Evolutionary conservation across 2,113 vertebrate species (phyloP).

Genomic region (Oreochromis spilurus): DNA sequence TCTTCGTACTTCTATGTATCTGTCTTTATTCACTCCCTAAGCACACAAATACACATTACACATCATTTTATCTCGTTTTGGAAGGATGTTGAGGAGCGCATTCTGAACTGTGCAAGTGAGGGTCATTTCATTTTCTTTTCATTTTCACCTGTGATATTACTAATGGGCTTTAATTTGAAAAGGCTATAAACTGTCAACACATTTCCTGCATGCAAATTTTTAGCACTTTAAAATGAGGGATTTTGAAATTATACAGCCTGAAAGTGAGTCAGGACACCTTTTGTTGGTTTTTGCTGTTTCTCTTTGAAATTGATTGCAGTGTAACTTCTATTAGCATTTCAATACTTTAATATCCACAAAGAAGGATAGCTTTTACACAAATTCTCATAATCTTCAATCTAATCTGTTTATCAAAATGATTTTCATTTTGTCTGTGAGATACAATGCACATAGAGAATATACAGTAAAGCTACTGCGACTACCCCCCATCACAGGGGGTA

Average conservation of each 20-base stretch:
- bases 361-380: slow-evolving; percentile 55
- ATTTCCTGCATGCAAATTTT: slow-evolving; percentile 49
- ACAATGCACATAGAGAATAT: slow-evolving; percentile 26
- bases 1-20: slow-evolving; percentile 33
- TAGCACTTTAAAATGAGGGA: slow-evolving; percentile 55
- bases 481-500: neutral
- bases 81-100: neutral
- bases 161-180: slow-evolving; percentile 63
- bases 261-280: slow-evolving; percentile 47
- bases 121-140: slow-evolving; percentile 40
- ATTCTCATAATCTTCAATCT: slow-evolving; percentile 59
- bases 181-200: slow-evolving; percentile 43
- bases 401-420: slow-evolving; percentile 63
- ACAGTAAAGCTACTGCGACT: neutral
- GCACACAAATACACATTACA: neutral
- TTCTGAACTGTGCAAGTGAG: slow-evolving; percentile 30
- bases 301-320: slow-evolving; percentile 51
- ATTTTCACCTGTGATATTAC: slow-evolving; percentile 49
- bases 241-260: slow-evolving; percentile 55
- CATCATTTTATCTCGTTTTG: neutral
- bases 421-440: slow-evolving; percentile 39
- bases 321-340: slow-evolving; percentile 65
- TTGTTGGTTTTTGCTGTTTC: slow-evolving; percentile 55
- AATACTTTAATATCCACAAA: slow-evolving; percentile 55
- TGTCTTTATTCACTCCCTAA: neutral